phyloP scores from a whole-genome alignment of 1,140 invertebrate species.

The Mylabris phalerata region DNA sequence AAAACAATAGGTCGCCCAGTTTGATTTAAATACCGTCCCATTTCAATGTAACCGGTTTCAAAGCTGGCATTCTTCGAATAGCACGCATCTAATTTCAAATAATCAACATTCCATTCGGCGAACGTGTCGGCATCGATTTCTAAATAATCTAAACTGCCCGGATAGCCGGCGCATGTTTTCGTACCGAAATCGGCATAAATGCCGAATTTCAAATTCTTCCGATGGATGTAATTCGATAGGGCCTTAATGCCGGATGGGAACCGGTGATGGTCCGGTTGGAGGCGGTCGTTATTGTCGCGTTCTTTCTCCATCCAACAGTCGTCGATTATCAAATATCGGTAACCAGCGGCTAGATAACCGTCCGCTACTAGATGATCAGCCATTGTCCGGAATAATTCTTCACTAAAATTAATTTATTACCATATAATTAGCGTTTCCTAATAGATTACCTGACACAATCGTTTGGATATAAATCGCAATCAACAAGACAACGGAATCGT shows the following conservation, averaged over 20 bases:
- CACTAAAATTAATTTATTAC: slow-evolving; percentile 50
- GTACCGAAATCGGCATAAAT: slow-evolving; percentile 86
- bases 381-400: slow-evolving; percentile 71
- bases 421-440: not conserved
- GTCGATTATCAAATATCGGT: slow-evolving; percentile 81
- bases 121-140: slow-evolving; percentile 76
- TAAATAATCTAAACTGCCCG: slow-evolving; percentile 70
- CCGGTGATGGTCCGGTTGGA: slow-evolving; percentile 65
- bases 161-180: slow-evolving; percentile 77
- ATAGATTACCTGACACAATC: slow-evolving; percentile 54
- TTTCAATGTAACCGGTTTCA: slow-evolving; percentile 43
- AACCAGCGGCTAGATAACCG: slow-evolving; percentile 73
- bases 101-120: slow-evolving; percentile 83
- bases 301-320: slow-evolving; percentile 79
- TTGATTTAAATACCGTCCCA: slow-evolving; percentile 53
- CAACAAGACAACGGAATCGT: slow-evolving; percentile 61
- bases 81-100: slow-evolving; percentile 86
- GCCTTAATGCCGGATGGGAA: slow-evolving; percentile 80
- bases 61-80: slow-evolving; percentile 57
- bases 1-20: slow-evolving; percentile 80
- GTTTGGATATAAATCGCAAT: slow-evolving; percentile 60
- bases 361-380: slow-evolving; percentile 69
- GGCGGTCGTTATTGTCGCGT: slow-evolving; percentile 55
- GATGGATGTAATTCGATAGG: slow-evolving; percentile 75
- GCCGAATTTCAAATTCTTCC: slow-evolving; percentile 74